These are phyloP conservation scores for Drosophila fulvimacula DNA, from an alignment of 2,888 invertebrate species.

Conservation along the genomic window DNA sequence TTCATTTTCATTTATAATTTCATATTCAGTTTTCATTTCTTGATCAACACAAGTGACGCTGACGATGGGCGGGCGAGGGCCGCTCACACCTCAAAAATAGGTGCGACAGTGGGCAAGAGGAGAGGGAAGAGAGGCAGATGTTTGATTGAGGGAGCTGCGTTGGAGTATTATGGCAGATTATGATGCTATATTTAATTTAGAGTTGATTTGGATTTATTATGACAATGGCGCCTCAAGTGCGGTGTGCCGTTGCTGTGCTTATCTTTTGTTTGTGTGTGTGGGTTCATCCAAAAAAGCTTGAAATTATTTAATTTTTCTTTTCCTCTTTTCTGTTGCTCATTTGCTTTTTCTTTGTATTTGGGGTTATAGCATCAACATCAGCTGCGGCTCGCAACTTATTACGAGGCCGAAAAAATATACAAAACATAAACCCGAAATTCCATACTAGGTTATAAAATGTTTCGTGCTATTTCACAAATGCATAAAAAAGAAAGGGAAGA, in stretches of 20 bases:
- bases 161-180: constrained; percentile 62
- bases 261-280: constrained; percentile 60
- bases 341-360: constrained; percentile 37
- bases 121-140: neutral
- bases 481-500: constrained; percentile 59
- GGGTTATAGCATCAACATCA: constrained; percentile 36
- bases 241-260: constrained; percentile 56
- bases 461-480: constrained; percentile 70
- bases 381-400: constrained; percentile 50
- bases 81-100: constrained; percentile 56
- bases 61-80: constrained; percentile 59
- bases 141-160: neutral
- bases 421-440: constrained; percentile 66
- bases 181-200: constrained; percentile 81
- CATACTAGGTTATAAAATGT: constrained; percentile 78
- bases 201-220: constrained; percentile 78
- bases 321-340: constrained; percentile 11
- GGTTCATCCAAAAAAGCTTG: constrained; percentile 64
- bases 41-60: constrained; percentile 59
- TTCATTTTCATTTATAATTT: constrained; percentile 61
- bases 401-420: constrained; percentile 72
- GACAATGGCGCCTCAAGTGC: constrained; percentile 80
- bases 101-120: constrained; percentile 5
- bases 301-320: constrained; percentile 59
- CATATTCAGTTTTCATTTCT: constrained; percentile 58